Conservation (phyloP, 2,888 invertebrate genomes). For the Palloptera scutellata region DNA sequence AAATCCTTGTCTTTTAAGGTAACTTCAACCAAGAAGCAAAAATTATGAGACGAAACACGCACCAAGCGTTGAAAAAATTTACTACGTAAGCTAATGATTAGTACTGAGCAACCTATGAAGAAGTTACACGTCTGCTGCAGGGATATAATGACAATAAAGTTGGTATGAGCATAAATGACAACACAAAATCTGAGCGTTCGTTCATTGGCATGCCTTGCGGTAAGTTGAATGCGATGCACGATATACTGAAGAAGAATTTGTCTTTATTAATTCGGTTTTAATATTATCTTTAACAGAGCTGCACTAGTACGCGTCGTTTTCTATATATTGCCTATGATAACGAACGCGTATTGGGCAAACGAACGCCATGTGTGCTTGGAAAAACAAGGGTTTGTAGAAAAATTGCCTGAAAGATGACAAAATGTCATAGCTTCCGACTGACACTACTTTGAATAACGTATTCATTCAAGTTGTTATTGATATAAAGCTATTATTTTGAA, state of each 20-base stretch:
- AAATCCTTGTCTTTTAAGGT: conserved; percentile 63
- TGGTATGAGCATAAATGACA: conserved; percentile 77
- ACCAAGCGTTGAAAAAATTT: conserved; percentile 73
- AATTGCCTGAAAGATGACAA: too few species aligned
- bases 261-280: conserved; percentile 1
- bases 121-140: conserved; percentile 82
- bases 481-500: too few species aligned
- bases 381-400: conserved; percentile 66
- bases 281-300: conserved; percentile 36
- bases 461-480: too few species aligned
- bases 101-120: conserved; percentile 77
- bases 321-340: conserved; percentile 86
- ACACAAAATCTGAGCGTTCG: conserved; percentile 76
- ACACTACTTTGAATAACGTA: too few species aligned
- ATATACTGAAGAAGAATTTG: not conserved
- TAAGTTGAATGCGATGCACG: conserved; percentile 68
- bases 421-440: too few species aligned
- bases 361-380: conserved; percentile 68
- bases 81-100: conserved; percentile 73
- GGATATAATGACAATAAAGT: conserved; percentile 90
- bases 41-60: conserved; percentile 72
- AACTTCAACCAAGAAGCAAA: conserved; percentile 80
- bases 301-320: conserved; percentile 70
- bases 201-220: conserved; percentile 82
- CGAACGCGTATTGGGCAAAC: conserved; percentile 73